A percentile compares a stretch with the other conserved stretches of the same genome.
Evolutionary conservation across 2,797 vertebrate genomes (phyloP).

Genomic region (Capromys pilorides): DNA sequence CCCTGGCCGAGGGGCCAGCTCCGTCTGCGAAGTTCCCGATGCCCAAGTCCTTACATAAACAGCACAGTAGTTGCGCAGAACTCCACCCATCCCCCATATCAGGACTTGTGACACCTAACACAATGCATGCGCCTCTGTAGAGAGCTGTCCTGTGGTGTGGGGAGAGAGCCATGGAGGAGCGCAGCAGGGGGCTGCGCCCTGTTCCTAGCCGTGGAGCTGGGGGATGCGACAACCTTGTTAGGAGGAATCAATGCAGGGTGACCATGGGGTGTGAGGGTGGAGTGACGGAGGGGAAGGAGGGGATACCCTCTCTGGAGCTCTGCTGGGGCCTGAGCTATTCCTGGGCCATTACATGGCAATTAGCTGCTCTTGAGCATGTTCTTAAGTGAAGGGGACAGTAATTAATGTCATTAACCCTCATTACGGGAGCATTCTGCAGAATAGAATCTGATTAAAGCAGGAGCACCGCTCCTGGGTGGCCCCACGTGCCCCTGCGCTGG

Average conservation of each 20-base stretch:
- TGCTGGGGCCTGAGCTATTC: not conserved
- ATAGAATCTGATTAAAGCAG: conserved; percentile 17
- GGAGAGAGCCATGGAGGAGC: not conserved
- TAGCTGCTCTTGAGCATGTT: conserved; percentile 35
- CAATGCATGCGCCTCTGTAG: not conserved
- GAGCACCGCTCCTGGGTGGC: not conserved
- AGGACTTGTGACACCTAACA: not conserved
- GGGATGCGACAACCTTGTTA: accelerated
- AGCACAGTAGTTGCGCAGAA: not conserved
- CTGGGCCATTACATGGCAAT: not conserved
- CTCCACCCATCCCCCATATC: not conserved
- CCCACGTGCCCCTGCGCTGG: not conserved
- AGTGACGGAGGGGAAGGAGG: accelerated
- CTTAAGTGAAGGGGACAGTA: conserved; percentile 62
- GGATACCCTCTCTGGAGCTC: not conserved
- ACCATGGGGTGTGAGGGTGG: accelerated
- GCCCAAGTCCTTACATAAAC: no score
- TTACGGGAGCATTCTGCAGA: not conserved
- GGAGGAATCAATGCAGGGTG: accelerated
- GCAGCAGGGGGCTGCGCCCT: accelerated
- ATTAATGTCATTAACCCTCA: conserved; percentile 64
- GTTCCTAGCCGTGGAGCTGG: accelerated
- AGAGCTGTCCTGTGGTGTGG: not conserved
- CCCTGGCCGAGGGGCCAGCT: not conserved
- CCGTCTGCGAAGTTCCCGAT: not conserved